Percentiles rank a stretch among this genome's conserved stretches.
Evolutionary conservation across 2,797 vertebrate species (phyloP).

Genomic region (Cossypha dichroa): DNA sequence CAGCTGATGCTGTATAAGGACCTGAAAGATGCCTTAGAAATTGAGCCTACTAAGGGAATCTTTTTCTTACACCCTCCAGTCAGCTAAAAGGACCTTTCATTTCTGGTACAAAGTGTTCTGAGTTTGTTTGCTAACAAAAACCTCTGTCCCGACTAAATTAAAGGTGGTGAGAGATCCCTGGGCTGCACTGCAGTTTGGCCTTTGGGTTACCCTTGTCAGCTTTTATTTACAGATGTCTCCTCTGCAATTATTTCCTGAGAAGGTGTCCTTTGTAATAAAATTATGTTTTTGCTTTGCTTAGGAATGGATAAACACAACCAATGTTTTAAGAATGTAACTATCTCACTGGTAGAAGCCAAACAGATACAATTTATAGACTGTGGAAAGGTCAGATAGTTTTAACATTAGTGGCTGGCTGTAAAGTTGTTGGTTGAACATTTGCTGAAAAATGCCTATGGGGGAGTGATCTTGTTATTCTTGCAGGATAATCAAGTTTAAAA

Average conservation of each 20-base stretch:
- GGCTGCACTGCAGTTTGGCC: not conserved
- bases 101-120: not conserved
- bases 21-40: not conserved
- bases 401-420: not conserved
- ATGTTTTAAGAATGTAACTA: not conserved
- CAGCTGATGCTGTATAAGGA: not conserved
- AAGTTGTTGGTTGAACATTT: slow-evolving; percentile 17
- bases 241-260: not conserved
- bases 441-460: not conserved
- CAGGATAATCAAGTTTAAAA: not conserved
- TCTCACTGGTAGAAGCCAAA: not conserved
- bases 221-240: not conserved
- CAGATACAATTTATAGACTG: not conserved
- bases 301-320: not conserved
- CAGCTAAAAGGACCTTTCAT: not conserved
- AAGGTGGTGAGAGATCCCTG: not conserved
- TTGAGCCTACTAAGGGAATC: not conserved
- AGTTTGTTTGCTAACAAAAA: not conserved
- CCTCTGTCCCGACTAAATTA: not conserved
- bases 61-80: not conserved
- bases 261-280: not conserved
- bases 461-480: not conserved
- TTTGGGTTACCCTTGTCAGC: not conserved
- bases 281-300: not conserved
- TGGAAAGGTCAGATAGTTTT: not conserved